A percentile compares a stretch with the other conserved stretches of the same genome.
Conservation (phyloP, 2,888 invertebrate genomes). For the Cantharis lateralis region DNA sequence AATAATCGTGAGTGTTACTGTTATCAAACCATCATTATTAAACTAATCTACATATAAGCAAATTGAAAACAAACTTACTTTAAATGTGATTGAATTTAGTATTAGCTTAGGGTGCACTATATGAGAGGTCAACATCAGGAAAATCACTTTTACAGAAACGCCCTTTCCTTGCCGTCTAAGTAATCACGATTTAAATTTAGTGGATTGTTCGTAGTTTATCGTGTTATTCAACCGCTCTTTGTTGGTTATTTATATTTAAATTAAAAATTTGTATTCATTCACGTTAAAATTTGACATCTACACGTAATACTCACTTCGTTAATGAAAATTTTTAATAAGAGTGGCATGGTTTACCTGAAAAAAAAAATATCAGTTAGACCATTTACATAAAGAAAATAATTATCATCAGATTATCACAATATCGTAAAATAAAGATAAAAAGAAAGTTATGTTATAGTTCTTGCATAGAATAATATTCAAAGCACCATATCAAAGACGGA, state of each 20-base stretch:
- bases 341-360: background rate
- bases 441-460: background rate
- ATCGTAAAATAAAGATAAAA: too few species aligned
- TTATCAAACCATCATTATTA: background rate
- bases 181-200: conserved; percentile 14
- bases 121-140: conserved; percentile 7
- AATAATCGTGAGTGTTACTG: too few species aligned
- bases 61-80: background rate
- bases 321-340: background rate
- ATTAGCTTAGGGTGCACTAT: conserved; percentile 12
- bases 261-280: background rate
- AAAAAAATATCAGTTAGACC: background rate
- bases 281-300: background rate
- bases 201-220: background rate
- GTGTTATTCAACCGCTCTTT: background rate
- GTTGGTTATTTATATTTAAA: background rate
- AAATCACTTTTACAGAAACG: conserved; percentile 19
- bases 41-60: background rate
- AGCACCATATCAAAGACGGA: background rate
- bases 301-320: background rate
- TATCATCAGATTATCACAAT: background rate
- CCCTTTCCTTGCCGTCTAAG: conserved; percentile 19
- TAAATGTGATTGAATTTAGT: conserved; percentile 13
- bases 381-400: background rate
- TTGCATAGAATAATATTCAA: background rate